A percentile compares a stretch with the other conserved stretches of the same genome.
These are phyloP conservation scores for Pseudorectes ferrugineus DNA, from an alignment of 2,113 vertebrate species.

Conservation along the genomic window DNA sequence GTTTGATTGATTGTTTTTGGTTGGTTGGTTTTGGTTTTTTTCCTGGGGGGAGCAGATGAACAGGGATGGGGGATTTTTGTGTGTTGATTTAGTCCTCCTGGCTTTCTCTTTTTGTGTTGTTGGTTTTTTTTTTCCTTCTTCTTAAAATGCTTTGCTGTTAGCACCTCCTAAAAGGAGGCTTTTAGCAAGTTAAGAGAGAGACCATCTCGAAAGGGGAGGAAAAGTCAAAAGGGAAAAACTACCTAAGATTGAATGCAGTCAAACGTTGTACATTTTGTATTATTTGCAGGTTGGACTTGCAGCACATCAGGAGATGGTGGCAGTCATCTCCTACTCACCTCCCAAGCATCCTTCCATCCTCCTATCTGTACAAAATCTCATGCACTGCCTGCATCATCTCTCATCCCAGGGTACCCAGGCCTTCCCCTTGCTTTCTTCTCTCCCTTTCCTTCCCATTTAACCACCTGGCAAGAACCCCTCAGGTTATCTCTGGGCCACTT, in stretches of 20 bases:
- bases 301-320: background rate
- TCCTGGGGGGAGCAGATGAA: background rate
- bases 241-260: background rate
- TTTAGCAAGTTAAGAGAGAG: background rate
- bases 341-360: background rate
- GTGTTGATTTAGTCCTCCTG: background rate
- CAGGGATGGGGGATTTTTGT: background rate
- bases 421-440: background rate
- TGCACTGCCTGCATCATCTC: background rate
- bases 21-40: background rate
- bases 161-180: background rate
- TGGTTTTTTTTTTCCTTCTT: background rate
- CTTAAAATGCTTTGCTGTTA: background rate
- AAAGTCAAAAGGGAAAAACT: background rate
- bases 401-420: background rate
- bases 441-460: background rate
- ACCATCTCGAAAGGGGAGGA: background rate
- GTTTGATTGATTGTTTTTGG: background rate
- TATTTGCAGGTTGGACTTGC: background rate
- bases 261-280: background rate
- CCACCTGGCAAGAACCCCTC: background rate
- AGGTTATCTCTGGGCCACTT: background rate
- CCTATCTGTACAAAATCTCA: background rate
- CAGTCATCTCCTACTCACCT: background rate
- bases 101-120: background rate